Percentiles rank a stretch among this genome's conserved stretches.
phyloP scores from a whole-genome alignment of 2,888 invertebrate genomes.

The Coecobrya sp. region DNA sequence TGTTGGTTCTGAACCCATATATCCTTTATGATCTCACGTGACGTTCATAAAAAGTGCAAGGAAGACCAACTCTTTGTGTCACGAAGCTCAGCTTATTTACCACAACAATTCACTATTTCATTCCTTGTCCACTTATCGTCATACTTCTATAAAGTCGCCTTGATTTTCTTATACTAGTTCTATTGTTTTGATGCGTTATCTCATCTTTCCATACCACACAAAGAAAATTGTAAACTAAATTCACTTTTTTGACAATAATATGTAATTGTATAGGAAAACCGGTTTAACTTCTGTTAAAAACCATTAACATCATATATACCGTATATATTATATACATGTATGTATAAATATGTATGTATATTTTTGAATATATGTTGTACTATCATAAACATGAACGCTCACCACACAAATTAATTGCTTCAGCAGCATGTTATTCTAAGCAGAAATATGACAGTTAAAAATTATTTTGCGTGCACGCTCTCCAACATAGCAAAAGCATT shows the following conservation, averaged over 20 bases:
- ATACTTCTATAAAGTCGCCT: neutral
- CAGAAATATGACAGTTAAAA: neutral
- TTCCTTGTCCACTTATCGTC: neutral
- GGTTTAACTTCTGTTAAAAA: conserved; percentile 32
- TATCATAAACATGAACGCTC: no score
- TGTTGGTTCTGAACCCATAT: neutral
- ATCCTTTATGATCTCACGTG: neutral
- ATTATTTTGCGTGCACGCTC: neutral
- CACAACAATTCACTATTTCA: neutral
- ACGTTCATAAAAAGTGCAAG: no score
- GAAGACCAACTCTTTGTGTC: neutral
- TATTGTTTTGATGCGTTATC: conserved; percentile 5
- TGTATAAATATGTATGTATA: neutral
- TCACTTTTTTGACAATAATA: conserved; percentile 44
- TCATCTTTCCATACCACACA: conserved; percentile 8
- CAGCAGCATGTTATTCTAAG: neutral
- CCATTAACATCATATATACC: neutral
- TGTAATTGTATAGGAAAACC: conserved; percentile 43
- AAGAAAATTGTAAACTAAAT: conserved; percentile 27
- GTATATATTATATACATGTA: neutral
- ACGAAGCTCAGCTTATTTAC: no score
- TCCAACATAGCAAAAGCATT: no score
- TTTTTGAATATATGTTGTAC: neutral
- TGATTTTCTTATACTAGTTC: neutral
- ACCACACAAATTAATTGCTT: no score